These are phyloP conservation scores for Hippocampus comes DNA, from an alignment of 2,113 vertebrate species.

Conservation along the genomic window DNA sequence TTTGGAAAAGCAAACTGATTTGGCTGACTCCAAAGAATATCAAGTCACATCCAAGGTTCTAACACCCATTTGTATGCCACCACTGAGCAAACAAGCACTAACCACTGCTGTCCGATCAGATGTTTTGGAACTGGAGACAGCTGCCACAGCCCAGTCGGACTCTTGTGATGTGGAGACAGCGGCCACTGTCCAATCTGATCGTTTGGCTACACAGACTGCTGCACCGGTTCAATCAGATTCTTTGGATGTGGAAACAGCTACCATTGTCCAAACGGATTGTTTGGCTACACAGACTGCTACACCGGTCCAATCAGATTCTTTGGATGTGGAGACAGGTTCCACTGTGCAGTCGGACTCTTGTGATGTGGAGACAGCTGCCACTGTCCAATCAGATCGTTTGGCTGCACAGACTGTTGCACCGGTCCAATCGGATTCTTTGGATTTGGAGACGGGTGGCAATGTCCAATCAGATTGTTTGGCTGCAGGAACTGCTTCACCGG, in stretches of 20 bases:
- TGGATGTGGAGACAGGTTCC: background rate
- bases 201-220: background rate
- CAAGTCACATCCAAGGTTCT: background rate
- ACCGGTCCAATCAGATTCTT: slow-evolving; percentile 59
- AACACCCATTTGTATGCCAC: background rate
- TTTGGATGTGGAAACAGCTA: background rate
- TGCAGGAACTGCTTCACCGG: background rate
- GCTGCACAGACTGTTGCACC: background rate
- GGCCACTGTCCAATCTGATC: background rate
- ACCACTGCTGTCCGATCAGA: slow-evolving; percentile 59
- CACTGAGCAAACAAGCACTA: background rate
- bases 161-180: background rate
- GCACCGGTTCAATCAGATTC: slow-evolving; percentile 58
- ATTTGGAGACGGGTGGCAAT: background rate
- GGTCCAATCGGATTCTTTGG: background rate
- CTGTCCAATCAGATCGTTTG: background rate
- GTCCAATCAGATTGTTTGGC: background rate
- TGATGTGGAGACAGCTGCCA: background rate
- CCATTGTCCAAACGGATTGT: background rate
- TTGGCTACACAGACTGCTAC: background rate
- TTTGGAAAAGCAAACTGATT: background rate
- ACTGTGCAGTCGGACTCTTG: background rate
- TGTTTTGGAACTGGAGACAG: background rate
- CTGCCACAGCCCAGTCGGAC: background rate
- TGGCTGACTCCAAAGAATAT: background rate